Evolutionary conservation across 2,113 vertebrate species (phyloP).

Genomic region (Lipophrys pholis): DNA sequence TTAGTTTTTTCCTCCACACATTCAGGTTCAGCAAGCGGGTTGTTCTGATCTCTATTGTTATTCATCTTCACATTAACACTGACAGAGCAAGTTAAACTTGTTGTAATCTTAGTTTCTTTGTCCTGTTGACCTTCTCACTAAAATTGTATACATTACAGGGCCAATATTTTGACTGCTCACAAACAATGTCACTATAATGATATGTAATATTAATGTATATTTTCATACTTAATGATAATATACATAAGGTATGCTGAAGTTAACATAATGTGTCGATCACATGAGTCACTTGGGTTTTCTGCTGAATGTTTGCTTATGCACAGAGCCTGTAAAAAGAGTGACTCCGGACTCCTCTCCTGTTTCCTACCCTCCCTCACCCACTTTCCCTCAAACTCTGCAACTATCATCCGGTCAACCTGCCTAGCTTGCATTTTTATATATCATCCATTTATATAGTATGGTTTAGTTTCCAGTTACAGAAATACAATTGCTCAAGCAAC

Average conservation of each 20-base stretch:
- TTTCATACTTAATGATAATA: too few species aligned
- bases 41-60: neutral
- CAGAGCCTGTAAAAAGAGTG: slow-evolving; percentile 4
- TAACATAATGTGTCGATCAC: too few species aligned
- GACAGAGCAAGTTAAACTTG: neutral
- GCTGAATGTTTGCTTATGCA: slow-evolving; percentile 3
- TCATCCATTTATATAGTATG: slow-evolving; percentile 74
- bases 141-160: neutral
- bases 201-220: too few species aligned
- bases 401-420: slow-evolving; percentile 61
- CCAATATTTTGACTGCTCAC: neutral
- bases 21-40: slow-evolving; percentile 2
- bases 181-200: too few species aligned
- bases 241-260: too few species aligned
- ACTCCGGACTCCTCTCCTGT: neutral
- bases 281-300: neutral
- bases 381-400: slow-evolving; percentile 10
- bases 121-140: neutral
- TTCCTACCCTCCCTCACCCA: slow-evolving; percentile 6
- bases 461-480: slow-evolving; percentile 28
- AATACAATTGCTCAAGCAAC: slow-evolving; percentile 23
- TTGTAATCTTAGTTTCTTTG: neutral
- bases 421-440: slow-evolving; percentile 74
- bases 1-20: slow-evolving; percentile 2
- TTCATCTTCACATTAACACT: neutral